Evolutionary conservation across 2,797 vertebrate genomes (phyloP).

Genomic region (Buphagus erythrorhynchus): DNA sequence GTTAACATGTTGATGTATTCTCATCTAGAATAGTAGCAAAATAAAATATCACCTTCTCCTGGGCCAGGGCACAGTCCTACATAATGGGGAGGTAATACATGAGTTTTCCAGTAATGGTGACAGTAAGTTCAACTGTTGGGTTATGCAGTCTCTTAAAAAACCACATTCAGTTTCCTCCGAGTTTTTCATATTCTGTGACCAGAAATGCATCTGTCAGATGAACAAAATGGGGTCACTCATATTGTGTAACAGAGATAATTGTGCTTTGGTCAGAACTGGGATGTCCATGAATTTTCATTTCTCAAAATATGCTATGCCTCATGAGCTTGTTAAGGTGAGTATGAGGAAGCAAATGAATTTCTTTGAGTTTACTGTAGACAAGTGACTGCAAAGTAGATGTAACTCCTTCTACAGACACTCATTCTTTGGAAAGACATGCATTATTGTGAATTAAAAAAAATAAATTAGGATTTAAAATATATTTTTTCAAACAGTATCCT

Average conservation of each 20-base stretch:
- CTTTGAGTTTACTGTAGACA: background rate
- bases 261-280: background rate
- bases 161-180: fast-evolving
- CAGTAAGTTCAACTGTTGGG: background rate
- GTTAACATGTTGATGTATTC: background rate
- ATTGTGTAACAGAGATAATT: background rate
- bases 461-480: background rate
- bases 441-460: background rate
- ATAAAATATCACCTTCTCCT: background rate
- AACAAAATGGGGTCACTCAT: background rate
- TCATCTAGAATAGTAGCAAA: background rate
- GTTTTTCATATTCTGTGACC: background rate
- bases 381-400: background rate
- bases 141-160: background rate
- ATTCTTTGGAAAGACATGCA: background rate
- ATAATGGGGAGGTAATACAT: background rate
- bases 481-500: background rate
- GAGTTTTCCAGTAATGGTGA: background rate
- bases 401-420: background rate
- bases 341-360: background rate
- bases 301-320: background rate
- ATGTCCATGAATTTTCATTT: background rate
- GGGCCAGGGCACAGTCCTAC: background rate
- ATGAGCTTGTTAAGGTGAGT: background rate
- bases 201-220: background rate